These are phyloP conservation scores for Leptura quadrifasciata DNA, from an alignment of 2,888 invertebrate species.

Conservation along the genomic window DNA sequence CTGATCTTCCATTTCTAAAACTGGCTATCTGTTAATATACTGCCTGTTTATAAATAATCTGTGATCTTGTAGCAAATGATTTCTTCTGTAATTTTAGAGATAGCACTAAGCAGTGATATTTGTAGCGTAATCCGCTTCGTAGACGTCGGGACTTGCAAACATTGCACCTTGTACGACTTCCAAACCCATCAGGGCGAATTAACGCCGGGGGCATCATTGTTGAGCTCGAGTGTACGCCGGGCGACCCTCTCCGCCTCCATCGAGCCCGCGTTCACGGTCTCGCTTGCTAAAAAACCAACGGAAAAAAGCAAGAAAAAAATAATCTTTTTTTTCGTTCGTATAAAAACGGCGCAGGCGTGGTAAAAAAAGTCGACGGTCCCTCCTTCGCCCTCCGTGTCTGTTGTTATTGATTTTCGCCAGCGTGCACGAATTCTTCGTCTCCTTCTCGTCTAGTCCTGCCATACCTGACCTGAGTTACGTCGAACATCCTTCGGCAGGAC, in stretches of 20 bases:
- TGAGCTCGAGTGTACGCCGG: conserved; percentile 38
- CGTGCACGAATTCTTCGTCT: conserved; percentile 54
- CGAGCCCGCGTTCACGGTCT: conserved; percentile 37
- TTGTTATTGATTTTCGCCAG: conserved; percentile 69
- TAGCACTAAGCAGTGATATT: no score
- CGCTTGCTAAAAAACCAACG: conserved; percentile 54
- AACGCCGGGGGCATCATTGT: conserved; percentile 28
- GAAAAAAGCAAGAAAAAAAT: conserved; percentile 59
- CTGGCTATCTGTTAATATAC: no score
- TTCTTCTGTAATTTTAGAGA: no score
- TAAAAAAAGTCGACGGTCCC: conserved; percentile 51
- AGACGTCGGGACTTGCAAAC: no score
- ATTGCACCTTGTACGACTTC: background rate
- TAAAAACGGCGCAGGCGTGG: conserved; percentile 50
- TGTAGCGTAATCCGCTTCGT: no score
- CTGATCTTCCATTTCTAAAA: no score
- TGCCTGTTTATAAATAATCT: no score
- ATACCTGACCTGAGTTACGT: conserved; percentile 71
- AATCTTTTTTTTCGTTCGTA: conserved; percentile 55
- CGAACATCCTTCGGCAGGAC: conserved; percentile 71
- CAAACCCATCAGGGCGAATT: background rate
- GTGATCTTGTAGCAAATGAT: no score
- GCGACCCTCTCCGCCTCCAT: conserved; percentile 53
- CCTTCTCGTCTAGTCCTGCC: conserved; percentile 58
- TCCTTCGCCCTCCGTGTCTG: conserved; percentile 63